phyloP scores from a whole-genome alignment of 2,888 invertebrate genomes.

The Pammene fasciana region DNA sequence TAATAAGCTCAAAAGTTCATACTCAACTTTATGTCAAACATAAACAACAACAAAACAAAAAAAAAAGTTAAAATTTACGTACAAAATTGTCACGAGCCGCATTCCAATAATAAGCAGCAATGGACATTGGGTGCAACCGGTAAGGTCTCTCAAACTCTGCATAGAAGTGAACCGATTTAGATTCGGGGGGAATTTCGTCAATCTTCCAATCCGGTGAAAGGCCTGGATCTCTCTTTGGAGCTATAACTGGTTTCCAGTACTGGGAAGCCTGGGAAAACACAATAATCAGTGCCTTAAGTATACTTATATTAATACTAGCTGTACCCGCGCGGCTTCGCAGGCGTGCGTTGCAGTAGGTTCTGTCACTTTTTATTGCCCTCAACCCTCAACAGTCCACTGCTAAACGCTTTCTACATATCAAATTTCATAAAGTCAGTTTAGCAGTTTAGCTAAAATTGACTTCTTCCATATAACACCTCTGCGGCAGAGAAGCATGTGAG shows the following conservation, averaged over 20 bases:
- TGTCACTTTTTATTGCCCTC: too few relatives aligned
- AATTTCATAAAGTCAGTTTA: too few relatives aligned
- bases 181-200: background rate
- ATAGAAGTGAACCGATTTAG: background rate
- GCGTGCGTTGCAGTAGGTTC: too few relatives aligned
- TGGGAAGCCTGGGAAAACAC: background rate
- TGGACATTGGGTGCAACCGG: background rate
- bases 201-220: slow-evolving; percentile 6
- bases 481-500: too few relatives aligned
- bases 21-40: background rate
- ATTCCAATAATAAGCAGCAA: background rate
- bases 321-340: too few relatives aligned
- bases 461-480: too few relatives aligned
- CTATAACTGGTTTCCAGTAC: fast-evolving
- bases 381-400: too few relatives aligned
- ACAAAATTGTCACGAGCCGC: background rate
- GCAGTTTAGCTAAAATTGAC: too few relatives aligned
- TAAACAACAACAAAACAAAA: too few relatives aligned
- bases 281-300: background rate
- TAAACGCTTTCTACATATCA: too few relatives aligned
- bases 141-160: slow-evolving; percentile 14
- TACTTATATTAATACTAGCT: too few relatives aligned
- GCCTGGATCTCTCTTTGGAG: background rate
- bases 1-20: background rate
- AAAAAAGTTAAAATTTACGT: background rate